Conservation (phyloP, 2,888 invertebrate genomes). For the Dendrolimus houi region DNA sequence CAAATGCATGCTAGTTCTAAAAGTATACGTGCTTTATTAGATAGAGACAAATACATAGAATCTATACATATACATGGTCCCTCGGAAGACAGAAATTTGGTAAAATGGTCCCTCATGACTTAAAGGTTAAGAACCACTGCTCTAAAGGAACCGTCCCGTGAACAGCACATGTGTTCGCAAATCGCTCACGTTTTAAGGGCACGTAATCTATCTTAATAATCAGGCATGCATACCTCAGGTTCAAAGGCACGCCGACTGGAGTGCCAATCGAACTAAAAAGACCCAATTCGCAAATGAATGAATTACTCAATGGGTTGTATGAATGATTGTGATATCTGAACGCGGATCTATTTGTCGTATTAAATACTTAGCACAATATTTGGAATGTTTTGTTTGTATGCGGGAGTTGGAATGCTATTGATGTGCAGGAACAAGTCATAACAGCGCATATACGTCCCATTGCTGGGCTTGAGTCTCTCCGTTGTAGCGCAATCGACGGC, state of each 20-base stretch:
- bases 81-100: too few relatives aligned
- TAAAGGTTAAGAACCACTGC: too few relatives aligned
- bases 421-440: background rate
- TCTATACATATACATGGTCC: too few relatives aligned
- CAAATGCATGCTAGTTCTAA: too few relatives aligned
- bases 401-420: constrained; percentile 34
- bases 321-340: constrained; percentile 51
- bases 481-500: too few relatives aligned
- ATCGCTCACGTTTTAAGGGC: constrained; percentile 24
- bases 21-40: too few relatives aligned
- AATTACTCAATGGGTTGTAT: constrained; percentile 37
- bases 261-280: constrained; percentile 60
- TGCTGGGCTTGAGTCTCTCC: too few relatives aligned
- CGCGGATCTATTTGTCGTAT: constrained; percentile 66
- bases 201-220: constrained; percentile 16
- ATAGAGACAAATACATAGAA: too few relatives aligned
- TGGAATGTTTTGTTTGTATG: constrained; percentile 44
- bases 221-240: constrained; percentile 6
- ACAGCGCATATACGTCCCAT: too few relatives aligned
- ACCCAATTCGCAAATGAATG: constrained; percentile 40
- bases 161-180: constrained; percentile 26
- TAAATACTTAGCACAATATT: constrained; percentile 52
- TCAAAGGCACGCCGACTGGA: constrained; percentile 61
- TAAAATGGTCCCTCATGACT: too few relatives aligned
- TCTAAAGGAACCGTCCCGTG: background rate